Conservation (phyloP, 1,140 invertebrate genomes). For the Drosophila ogumai region DNA sequence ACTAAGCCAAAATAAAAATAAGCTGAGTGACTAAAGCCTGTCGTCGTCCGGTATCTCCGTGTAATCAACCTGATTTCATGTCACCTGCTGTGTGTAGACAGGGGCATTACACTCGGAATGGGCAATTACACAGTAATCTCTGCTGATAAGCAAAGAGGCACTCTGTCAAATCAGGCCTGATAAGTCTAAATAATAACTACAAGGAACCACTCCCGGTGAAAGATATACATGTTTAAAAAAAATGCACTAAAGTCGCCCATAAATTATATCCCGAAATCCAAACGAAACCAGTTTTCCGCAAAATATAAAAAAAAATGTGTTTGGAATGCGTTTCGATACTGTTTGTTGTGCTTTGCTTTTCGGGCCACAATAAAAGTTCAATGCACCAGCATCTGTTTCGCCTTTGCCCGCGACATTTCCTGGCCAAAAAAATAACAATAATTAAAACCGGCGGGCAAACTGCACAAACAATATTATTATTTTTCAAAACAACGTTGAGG, state of each 20-base stretch:
- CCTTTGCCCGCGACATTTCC: conserved; percentile 51
- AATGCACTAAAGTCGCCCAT: neutral
- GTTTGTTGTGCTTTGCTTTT: conserved; percentile 31
- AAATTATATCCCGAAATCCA: conserved; percentile 28
- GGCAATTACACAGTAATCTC: conserved; percentile 33
- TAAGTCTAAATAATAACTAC: conserved; percentile 10
- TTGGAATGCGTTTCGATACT: conserved; percentile 45
- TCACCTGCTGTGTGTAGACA: conserved; percentile 26
- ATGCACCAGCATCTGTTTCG: conserved; percentile 45
- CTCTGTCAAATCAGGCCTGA: neutral
- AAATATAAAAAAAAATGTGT: conserved; percentile 23
- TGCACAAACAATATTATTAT: conserved; percentile 5
- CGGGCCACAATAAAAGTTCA: conserved; percentile 46
- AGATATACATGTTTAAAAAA: conserved; percentile 26
- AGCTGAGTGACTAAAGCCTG: conserved; percentile 3
- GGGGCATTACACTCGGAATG: conserved; percentile 14
- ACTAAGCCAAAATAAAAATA: conserved; percentile 1
- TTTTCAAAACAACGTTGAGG: neutral
- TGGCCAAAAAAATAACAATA: conserved; percentile 34
- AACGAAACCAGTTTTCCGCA: conserved; percentile 55
- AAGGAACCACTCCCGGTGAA: conserved; percentile 16
- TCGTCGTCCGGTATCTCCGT: conserved; percentile 19
- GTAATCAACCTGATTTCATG: conserved; percentile 42
- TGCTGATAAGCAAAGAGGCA: conserved; percentile 17
- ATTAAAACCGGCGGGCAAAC: conserved; percentile 2